Base-by-base conservation (phyloP, 1,140 invertebrate species). In the Drosophila rhopaloa region DNA sequence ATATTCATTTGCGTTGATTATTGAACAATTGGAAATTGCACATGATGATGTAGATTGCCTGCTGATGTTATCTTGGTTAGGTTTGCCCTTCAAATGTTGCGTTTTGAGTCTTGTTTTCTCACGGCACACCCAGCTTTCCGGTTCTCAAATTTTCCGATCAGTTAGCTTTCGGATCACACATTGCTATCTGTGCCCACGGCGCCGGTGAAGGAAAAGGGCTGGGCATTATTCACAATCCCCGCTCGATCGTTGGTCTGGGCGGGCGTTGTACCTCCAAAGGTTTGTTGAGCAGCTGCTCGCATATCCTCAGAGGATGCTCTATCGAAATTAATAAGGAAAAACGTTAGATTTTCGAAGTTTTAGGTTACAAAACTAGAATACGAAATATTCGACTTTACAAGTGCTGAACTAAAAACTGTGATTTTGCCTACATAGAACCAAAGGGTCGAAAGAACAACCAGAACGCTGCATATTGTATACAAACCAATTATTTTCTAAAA, bases 271-370 rank as follows among this genome's bases (percentile, higher is more conserved):
- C 60, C 62, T 16, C 70, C 85, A 75, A 77, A 81, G 76, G 65
- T 93, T 53, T 89, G 83, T 48, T 76, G 84, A 73, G 95, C 96
- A 83, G 95, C 93, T 91, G 94, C 94, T 90, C 95, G 94, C 96
- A 97, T 97, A 80, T 96, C 95, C 56, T 95, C 95, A 79, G 94
- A 93, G 74, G 96, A 94, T 77, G 95, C 96, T 93, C 96, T 97
- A 91, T 43, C 92, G 91, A 14, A 4, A 32, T 37, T 27, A 10
- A n/a, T 6, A 16, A 0, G 7, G 32, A 16, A 9, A 6, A 1
- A 35, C 27, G 14, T 29, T 50, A 13, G 40, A 44, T 59, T 9
- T 32, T 35, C 24, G 14, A 2, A 13, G 5, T n/a, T 38, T 1
- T 11, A 47, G 4, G 7, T n/a, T 11, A 6, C 3, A 13, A n/a